Base-by-base conservation (phyloP, 2,888 invertebrate species). In the Ephialtes manifestator region DNA sequence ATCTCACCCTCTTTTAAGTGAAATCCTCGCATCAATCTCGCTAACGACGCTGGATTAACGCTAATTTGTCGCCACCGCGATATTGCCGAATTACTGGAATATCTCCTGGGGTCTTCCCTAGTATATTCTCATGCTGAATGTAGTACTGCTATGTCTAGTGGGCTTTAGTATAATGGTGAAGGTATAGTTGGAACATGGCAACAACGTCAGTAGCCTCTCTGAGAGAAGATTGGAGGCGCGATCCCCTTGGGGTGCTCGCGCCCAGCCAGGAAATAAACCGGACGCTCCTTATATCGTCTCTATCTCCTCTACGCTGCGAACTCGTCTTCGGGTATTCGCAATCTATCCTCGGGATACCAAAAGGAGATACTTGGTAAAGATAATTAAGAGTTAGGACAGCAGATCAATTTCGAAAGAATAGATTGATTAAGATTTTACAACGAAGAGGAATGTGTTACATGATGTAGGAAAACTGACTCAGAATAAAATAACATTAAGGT, bases 1-100 rank as follows among this genome's bases (percentile, higher is more conserved):
- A n/a, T 48, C 60, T 35, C 79, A 85, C 89, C 87, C 89, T 89
- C 91, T 90, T 91, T 63, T 63, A 92, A 93, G 92, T 93, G 92
- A 92, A 93, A 93, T 92, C 91, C 91, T 87, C 89, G 87, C 92
- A 93, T 93, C 93, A 93, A 93, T 93, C 92, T 93, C 91, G 89
- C 91, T 92, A 93, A 93, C 92, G 91, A 93, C 90, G 87, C 84
- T 78, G 92, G 92, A 93, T 93, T 93, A 93, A 90, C 91, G 91
- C 92, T 93, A 93, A 93, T 93, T 93, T 92, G 92, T 92, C 92
- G 90, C 89, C 89, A 90, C 89, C 90, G 88, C 90, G 91, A 92
- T 93, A 93, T 93, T 93, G 90, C 92, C 90, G 90, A 93, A 93
- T 93, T 92, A 90, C 89, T 89, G 89, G 89, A 90, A 92, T 92